These are phyloP conservation scores for Tipula helvola DNA, from an alignment of 2,888 invertebrate genomes.

Conservation along the genomic window DNA sequence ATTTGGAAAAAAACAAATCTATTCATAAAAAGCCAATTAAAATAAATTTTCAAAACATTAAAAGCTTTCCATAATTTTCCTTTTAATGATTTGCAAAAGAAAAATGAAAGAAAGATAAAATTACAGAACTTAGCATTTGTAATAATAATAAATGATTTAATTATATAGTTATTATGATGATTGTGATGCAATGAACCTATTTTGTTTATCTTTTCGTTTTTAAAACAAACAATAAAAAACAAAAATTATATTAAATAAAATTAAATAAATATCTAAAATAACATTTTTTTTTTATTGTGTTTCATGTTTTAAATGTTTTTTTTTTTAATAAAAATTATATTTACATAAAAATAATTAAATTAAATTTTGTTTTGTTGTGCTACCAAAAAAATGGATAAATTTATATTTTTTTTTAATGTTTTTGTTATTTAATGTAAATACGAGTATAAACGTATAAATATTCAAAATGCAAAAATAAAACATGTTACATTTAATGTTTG, in stretches of 20 bases:
- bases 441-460: background rate
- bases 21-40: background rate
- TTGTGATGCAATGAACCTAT: background rate
- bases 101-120: background rate
- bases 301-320: background rate
- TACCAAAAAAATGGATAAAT: background rate
- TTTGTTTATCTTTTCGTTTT: background rate
- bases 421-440: background rate
- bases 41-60: background rate
- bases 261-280: background rate
- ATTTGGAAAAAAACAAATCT: background rate
- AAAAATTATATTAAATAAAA: background rate
- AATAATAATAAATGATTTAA: background rate
- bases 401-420: background rate
- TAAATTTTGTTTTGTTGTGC: background rate
- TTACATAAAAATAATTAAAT: background rate
- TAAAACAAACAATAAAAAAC: background rate
- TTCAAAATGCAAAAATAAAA: background rate
- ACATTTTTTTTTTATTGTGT: background rate
- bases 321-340: background rate
- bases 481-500: background rate
- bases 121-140: background rate
- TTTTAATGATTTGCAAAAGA: background rate
- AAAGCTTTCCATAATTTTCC: background rate
- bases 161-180: background rate